These are phyloP conservation scores for Genyomyrus donnyi DNA, from an alignment of 2,113 vertebrate species.

Conservation along the genomic window DNA sequence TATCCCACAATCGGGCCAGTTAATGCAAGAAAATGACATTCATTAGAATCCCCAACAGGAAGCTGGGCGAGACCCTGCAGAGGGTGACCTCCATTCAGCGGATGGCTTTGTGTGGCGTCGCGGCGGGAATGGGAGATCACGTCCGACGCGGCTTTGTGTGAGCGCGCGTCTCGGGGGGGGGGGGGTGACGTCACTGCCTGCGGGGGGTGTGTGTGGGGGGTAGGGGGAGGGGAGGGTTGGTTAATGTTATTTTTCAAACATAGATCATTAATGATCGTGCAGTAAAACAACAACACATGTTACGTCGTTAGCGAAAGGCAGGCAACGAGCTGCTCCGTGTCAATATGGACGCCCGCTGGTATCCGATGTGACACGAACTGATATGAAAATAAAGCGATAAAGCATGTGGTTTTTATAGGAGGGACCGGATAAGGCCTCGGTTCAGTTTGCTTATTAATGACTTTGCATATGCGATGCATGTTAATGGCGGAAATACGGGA, in stretches of 20 bases:
- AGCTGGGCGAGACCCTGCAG: constrained; percentile 50
- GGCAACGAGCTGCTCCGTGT: neutral
- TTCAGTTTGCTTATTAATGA: neutral
- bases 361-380: neutral
- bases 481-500: neutral
- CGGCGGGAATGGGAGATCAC: constrained; percentile 47
- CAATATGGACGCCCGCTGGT: neutral
- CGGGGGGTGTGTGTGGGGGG: neutral
- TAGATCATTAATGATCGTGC: neutral
- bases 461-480: neutral
- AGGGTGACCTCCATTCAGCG: constrained; percentile 69
- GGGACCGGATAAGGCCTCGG: neutral
- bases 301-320: neutral
- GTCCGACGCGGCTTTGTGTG: constrained; percentile 16
- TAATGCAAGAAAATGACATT: constrained; percentile 66
- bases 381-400: neutral
- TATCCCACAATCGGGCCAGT: constrained; percentile 62
- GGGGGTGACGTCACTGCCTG: constrained; percentile 25
- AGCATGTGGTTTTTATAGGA: neutral
- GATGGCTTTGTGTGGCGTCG: constrained; percentile 59
- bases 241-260: neutral
- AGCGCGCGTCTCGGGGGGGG: neutral
- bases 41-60: constrained; percentile 63
- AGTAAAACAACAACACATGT: neutral
- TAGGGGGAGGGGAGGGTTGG: neutral